Evolutionary conservation across 37 sponge, comb jelly and placozoan genomes (phyloP), one percentile per base, ranked within the genome.

Genomic region (Chondrilla cf. caribensis): DNA sequence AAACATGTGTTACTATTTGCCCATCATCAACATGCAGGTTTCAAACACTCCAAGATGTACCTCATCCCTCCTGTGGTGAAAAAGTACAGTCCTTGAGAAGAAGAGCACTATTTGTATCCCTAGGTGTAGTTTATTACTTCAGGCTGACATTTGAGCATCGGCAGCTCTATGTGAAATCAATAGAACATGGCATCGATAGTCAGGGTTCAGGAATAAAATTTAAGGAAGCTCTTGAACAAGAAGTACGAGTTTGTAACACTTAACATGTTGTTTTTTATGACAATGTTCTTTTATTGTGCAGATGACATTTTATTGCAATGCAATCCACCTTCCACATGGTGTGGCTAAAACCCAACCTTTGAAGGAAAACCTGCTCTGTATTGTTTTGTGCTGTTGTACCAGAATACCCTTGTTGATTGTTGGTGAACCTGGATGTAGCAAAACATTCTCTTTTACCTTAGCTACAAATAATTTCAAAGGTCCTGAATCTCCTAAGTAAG

Each of bases 301-400:
- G 81, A 77, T 94, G 75, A 70, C 88, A 1, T 89, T 75, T 54
- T 94, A 81, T 43, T 78, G 79, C 17, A 3, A 72, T 28, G 58
- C 79, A 31, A 78, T 96, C 24, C 84, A 86, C 26, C 71, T 96
- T 0, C 97, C 93, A 40, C 76, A 72, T 41, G 97, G 97, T 6
- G 90, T 96, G 31, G 97, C 97, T 6, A 88, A 88, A 36, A 96
- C 97, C 0, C 59, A 87, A 43, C 91, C 97, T 41, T 59, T 96
- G 38, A 96, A 90, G 75, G 96, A 96, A 87, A 96, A 96, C 82
- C 77, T 96, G 43, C 93, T 96, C 86, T 93, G 93, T 21, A 88
- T 84, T 54, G 79, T 92, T 57, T 82, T 90, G 0, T 96, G 96
- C 47, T 89, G 90, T 2, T 83, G 87, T 44, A 88, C 90, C 0